phyloP scores from a whole-genome alignment of 1,140 invertebrate species.

The Aphidius gifuensis region DNA sequence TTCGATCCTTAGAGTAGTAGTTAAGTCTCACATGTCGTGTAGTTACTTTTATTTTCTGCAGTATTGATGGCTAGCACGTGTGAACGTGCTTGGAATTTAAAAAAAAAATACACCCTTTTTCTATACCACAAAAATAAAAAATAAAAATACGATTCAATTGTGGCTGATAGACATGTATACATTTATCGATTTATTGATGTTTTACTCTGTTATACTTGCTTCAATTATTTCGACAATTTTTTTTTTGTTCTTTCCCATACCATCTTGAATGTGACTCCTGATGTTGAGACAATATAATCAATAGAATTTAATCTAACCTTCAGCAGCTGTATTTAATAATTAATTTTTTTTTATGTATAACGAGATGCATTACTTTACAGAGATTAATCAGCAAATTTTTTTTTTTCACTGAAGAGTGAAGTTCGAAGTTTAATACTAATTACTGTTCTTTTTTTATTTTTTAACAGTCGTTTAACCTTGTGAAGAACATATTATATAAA shows the following conservation, averaged over 20 bases:
- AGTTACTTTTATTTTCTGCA: conserved; percentile 19
- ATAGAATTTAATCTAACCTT: no score
- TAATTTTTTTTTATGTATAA: no score
- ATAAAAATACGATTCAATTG: conserved; percentile 2
- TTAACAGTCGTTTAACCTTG: conserved; percentile 6
- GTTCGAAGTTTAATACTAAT: conserved; percentile 10
- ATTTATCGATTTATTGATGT: conserved; percentile 2
- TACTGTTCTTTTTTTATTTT: not conserved
- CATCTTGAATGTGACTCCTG: no score
- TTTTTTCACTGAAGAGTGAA: not conserved
- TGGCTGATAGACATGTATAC: not conserved
- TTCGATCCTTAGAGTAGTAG: no score
- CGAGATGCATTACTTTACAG: no score
- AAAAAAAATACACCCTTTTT: not conserved
- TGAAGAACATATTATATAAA: not conserved
- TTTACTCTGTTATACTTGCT: not conserved
- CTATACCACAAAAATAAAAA: not conserved
- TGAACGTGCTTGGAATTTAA: conserved; percentile 19
- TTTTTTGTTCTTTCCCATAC: no score
- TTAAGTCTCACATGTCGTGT: not conserved
- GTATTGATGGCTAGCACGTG: conserved; percentile 20
- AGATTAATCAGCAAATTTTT: no score
- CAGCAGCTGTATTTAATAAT: no score
- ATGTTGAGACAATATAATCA: no score
- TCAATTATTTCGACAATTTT: no score